Conservation (phyloP, 1,140 invertebrate genomes). For the Zophobas morio region DNA sequence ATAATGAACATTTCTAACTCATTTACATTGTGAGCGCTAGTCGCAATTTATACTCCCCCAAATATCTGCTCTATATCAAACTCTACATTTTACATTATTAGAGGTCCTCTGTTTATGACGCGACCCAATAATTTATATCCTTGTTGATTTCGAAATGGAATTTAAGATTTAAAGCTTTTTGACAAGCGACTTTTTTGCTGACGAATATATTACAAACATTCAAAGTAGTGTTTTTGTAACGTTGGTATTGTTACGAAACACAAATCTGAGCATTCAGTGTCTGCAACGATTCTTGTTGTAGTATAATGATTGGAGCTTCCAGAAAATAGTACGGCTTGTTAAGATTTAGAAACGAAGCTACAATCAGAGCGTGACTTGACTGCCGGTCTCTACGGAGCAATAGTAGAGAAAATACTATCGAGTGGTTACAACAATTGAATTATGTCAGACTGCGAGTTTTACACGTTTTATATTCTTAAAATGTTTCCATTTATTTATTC, state of each 20-base stretch:
- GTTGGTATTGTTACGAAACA: background rate
- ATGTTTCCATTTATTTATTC: too few species aligned
- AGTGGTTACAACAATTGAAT: background rate
- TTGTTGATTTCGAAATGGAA: constrained; percentile 4
- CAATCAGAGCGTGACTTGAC: constrained; percentile 59
- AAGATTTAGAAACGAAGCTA: constrained; percentile 59
- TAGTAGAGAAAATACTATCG: constrained; percentile 13
- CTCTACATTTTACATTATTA: constrained; percentile 39
- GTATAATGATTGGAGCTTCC: constrained; percentile 55
- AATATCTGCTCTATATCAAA: constrained; percentile 48
- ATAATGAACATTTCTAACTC: constrained; percentile 63
- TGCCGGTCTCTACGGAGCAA: constrained; percentile 40
- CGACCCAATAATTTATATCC: constrained; percentile 1
- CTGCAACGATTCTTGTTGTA: constrained; percentile 33
- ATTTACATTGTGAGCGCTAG: constrained; percentile 58
- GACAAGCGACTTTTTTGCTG: background rate
- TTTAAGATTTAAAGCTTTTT: background rate
- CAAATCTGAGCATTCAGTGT: constrained; percentile 22
- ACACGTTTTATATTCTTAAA: too few species aligned
- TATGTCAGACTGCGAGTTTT: too few species aligned
- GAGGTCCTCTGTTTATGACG: constrained; percentile 12
- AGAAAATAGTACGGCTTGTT: constrained; percentile 56
- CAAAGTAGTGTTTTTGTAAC: background rate
- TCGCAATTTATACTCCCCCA: constrained; percentile 42
- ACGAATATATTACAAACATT: too few species aligned